These are phyloP conservation scores for Porites divaricata DNA, from an alignment of 92 coral and sea anemone genomes.

Conservation along the genomic window DNA sequence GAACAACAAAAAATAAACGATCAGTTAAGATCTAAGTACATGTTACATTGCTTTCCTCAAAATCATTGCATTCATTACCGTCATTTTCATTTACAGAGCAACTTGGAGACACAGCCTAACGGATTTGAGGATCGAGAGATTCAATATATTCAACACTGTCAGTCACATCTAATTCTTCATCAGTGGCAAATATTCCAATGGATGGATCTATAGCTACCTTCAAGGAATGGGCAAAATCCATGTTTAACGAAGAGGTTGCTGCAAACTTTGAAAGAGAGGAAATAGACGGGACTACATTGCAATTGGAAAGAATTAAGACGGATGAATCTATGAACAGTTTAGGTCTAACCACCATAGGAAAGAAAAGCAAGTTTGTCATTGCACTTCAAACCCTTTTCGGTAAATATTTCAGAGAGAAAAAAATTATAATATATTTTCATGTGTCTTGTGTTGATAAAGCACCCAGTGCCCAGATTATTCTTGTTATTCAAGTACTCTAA, in stretches of 20 bases:
- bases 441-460: too few species aligned
- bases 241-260: constrained; percentile 34
- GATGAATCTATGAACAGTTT: constrained; percentile 43
- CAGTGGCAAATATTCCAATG: not conserved
- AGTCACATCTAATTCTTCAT: constrained; percentile 24
- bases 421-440: too few species aligned
- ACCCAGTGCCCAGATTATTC: too few species aligned
- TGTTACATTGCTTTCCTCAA: not conserved
- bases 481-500: too few species aligned
- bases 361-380: constrained; percentile 26
- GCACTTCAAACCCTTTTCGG: constrained; percentile 15
- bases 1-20: too few species aligned
- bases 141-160: not conserved
- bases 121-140: not conserved
- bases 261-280: constrained; percentile 43
- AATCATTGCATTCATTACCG: not conserved
- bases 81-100: constrained; percentile 7
- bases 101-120: not conserved
- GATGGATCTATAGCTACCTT: not conserved
- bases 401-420: not conserved
- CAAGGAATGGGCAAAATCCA: constrained; percentile 27
- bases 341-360: constrained; percentile 48
- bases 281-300: constrained; percentile 38
- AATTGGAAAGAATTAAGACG: constrained; percentile 29
- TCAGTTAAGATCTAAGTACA: too few species aligned